Evolutionary conservation across 2,888 invertebrate genomes (phyloP), one percentile per base, ranked within the genome.

Genomic region (Amphipoea oculea): DNA sequence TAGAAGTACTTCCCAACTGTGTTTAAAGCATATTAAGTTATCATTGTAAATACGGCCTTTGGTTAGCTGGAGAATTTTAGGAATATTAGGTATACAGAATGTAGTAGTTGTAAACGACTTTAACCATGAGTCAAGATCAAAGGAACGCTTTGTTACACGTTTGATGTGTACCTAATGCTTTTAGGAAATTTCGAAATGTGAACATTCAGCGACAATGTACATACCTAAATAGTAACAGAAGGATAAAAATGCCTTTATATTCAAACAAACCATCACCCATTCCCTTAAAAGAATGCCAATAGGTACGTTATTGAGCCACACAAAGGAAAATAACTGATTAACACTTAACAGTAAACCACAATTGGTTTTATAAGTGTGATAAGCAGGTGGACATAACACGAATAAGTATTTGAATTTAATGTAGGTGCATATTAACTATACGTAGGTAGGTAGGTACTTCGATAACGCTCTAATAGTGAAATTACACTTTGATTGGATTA

Each of bases 371-470:
- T 40, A 36, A 36, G 14, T n/a, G 45, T 29, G 80, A 74, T 72
- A 71, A 79, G 51, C 29, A 51, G 36, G 66, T 74, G 48, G n/a
- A 68, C 57, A 67, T 83, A 78, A 69, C 83, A 73, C 29, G 7
- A 69, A 81, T 81, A 45, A 45, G 45, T 45, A 12, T 48, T 40
- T 69, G n/a, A 68, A 54, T 74, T 60, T 29, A 65, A 23, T 65
- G 4, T 68, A 48, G 1, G 40, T 29, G 29, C 40, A 2, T 29
- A 60, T 45, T 23, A 23, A n/a, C 14, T n/a, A 36, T 60, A n/a
- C 20, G 4, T 70, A 17, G 0, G 11, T 60, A 17, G 36, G 29
- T 36, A 45, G 11, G 17, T 45, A 57, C 40, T 73, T 48, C 14
- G 40, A 71, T 66, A 70, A 65, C 20, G n/a, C 51, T 36, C 5